Evolutionary conservation across 2,113 vertebrate genomes (phyloP).

Genomic region (Chauna torquata): DNA sequence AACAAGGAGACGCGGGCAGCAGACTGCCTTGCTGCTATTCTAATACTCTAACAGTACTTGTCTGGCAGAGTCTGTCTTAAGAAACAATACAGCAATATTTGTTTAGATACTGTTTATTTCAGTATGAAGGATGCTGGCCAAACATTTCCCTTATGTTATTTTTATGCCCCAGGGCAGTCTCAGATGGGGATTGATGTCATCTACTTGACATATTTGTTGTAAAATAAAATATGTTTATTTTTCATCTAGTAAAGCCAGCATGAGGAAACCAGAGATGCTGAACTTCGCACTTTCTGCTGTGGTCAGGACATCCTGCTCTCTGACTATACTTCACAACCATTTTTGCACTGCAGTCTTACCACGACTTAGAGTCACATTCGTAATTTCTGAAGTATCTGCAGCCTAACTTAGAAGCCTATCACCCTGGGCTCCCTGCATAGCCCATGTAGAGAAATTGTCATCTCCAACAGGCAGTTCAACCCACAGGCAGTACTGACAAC

Average conservation of each 20-base stretch:
- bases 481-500: not conserved
- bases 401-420: not conserved
- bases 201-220: constrained; percentile 57
- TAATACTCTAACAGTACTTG: not conserved
- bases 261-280: not conserved
- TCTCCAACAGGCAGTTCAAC: not conserved
- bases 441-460: not conserved
- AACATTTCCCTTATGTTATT: constrained; percentile 56
- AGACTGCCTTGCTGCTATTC: not conserved
- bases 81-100: constrained; percentile 3
- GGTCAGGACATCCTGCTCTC: not conserved
- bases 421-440: not conserved
- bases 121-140: constrained; percentile 11
- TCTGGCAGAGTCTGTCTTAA: not conserved
- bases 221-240: constrained; percentile 51
- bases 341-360: not conserved
- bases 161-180: constrained; percentile 54
- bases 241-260: constrained; percentile 19
- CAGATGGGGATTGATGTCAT: constrained; percentile 48
- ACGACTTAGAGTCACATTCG: not conserved
- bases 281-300: not conserved
- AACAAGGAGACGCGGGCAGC: not conserved
- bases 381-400: not conserved
- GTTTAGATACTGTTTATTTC: constrained; percentile 36
- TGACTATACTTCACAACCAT: not conserved